Percentiles rank a stretch among this genome's conserved stretches.
Conservation (phyloP, 1,140 invertebrate genomes). For the Pomacea maculata region DNA sequence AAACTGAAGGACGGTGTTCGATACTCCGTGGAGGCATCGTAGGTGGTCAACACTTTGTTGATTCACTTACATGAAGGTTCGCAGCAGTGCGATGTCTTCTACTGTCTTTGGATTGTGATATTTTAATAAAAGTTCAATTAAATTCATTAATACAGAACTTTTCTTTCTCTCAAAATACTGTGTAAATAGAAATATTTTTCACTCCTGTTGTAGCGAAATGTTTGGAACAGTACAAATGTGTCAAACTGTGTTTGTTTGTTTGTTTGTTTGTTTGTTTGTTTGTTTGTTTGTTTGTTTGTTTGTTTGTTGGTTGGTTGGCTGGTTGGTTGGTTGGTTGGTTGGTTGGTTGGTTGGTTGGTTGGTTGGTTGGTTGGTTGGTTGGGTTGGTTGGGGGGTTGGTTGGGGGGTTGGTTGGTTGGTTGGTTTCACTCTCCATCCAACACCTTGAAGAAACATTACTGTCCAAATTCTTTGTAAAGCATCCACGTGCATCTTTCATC, state of each 20-base stretch:
- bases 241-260: constrained; percentile 2
- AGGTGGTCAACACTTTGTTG: background rate
- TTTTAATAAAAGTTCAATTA: background rate
- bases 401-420: too few species aligned
- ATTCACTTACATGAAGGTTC: too few species aligned
- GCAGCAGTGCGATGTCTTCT: background rate
- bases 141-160: background rate
- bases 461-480: too few species aligned
- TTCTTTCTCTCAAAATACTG: background rate
- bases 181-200: background rate
- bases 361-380: too few species aligned
- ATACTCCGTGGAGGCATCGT: background rate
- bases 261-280: constrained; percentile 15
- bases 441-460: background rate
- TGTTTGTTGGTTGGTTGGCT: too few species aligned
- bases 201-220: background rate
- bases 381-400: too few species aligned
- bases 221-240: background rate
- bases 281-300: background rate
- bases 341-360: too few species aligned
- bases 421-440: too few species aligned
- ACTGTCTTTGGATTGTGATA: background rate
- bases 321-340: too few species aligned
- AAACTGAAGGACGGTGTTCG: too few species aligned
- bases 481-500: too few species aligned